phyloP scores from a whole-genome alignment of 2,797 vertebrate species.

The Tangara arthus region DNA sequence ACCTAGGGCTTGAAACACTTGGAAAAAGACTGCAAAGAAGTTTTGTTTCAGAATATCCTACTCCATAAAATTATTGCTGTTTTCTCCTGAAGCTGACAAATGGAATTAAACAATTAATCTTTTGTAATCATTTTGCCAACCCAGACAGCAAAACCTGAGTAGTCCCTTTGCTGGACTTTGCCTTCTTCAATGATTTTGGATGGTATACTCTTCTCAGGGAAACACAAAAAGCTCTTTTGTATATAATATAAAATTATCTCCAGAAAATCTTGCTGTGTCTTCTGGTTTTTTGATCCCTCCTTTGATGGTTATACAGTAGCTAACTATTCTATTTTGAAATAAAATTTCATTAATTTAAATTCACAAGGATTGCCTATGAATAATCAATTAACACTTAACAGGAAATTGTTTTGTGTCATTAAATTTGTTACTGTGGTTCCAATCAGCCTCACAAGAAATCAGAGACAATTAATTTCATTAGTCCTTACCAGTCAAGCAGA shows the following conservation, averaged over 20 bases:
- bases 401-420: neutral
- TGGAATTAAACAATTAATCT: neutral
- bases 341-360: neutral
- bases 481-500: neutral
- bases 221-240: neutral
- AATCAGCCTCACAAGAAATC: neutral
- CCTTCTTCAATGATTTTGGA: neutral
- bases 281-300: neutral
- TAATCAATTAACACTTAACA: neutral
- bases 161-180: neutral
- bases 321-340: neutral
- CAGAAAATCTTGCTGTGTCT: neutral
- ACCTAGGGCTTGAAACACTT: neutral
- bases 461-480: neutral
- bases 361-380: neutral
- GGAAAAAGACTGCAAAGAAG: neutral
- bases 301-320: neutral
- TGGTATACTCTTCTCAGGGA: neutral
- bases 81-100: neutral
- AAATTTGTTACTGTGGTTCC: neutral
- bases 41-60: neutral
- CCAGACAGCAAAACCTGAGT: neutral
- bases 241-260: neutral
- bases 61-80: neutral
- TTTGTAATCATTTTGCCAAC: neutral